Evolutionary conservation across 1,140 invertebrate species (phyloP).

Genomic region (Solen grandis): DNA sequence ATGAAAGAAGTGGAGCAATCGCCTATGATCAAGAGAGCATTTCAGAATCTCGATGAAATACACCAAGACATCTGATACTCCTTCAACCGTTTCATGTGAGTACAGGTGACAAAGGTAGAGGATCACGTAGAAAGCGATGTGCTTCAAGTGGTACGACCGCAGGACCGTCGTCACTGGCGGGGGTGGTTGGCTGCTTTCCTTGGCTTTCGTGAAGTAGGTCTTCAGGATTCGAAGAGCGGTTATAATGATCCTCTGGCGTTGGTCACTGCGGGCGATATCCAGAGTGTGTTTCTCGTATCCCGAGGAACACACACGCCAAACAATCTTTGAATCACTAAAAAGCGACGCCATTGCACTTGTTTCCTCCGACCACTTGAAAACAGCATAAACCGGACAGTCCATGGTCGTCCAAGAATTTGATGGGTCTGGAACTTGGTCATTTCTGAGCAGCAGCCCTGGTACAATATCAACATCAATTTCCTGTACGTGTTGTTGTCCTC

Average conservation of each 20-base stretch:
- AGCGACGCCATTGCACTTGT: not conserved
- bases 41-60: not conserved
- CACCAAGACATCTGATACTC: not conserved
- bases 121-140: conserved; percentile 34
- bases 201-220: conserved; percentile 19
- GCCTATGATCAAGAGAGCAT: not conserved
- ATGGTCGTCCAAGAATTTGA: not conserved
- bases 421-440: conserved; percentile 8
- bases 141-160: conserved; percentile 28
- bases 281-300: conserved; percentile 29
- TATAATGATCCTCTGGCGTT: not conserved
- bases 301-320: conserved; percentile 13
- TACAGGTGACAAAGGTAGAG: not conserved
- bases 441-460: not conserved
- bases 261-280: not conserved
- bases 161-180: conserved; percentile 33
- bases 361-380: conserved; percentile 19
- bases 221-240: conserved; percentile 5
- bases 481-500: not conserved
- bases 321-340: not conserved
- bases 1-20: not conserved
- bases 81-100: not conserved
- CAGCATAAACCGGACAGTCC: conserved; percentile 22
- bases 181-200: not conserved
- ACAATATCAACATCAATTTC: conserved; percentile 17